These are phyloP conservation scores for Aix galericulata DNA, from an alignment of 2,113 vertebrate species.

Conservation along the genomic window DNA sequence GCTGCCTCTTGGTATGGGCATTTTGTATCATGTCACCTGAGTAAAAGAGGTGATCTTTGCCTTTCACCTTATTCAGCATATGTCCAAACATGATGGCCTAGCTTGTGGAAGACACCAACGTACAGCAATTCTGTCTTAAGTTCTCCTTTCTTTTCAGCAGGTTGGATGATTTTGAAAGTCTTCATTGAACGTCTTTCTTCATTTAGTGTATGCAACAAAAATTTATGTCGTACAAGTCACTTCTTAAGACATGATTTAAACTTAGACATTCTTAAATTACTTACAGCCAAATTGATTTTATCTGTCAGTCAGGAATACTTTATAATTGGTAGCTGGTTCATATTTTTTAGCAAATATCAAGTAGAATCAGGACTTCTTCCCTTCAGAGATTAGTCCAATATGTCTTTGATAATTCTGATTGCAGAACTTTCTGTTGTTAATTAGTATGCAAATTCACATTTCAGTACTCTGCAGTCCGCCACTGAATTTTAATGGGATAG, in stretches of 20 bases:
- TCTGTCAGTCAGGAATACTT: conserved; percentile 19
- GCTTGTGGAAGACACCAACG: neutral
- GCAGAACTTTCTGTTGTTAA: neutral
- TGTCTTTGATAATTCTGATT: conserved; percentile 39
- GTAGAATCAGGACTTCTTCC: conserved; percentile 9
- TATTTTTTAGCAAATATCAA: conserved; percentile 26
- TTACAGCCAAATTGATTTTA: conserved; percentile 3
- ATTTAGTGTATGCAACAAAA: neutral
- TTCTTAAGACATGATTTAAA: neutral
- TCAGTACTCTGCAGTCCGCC: neutral
- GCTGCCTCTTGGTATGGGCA: neutral
- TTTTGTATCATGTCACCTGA: rapidly evolving
- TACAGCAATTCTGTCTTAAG: neutral
- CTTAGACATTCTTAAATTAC: neutral
- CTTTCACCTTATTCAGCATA: neutral
- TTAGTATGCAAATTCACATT: conserved; percentile 19
- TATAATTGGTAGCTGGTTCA: neutral
- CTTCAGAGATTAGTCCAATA: conserved; percentile 7
- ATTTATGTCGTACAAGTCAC: neutral
- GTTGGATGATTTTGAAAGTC: neutral
- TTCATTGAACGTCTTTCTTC: neutral
- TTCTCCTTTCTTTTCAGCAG: neutral
- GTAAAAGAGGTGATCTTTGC: neutral
- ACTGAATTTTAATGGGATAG: conserved; percentile 7
- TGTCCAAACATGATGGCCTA: neutral